A percentile compares a stretch with the other conserved stretches of the same genome.
These are phyloP conservation scores for Rallus limicola DNA, from an alignment of 2,113 vertebrate species.

Conservation along the genomic window DNA sequence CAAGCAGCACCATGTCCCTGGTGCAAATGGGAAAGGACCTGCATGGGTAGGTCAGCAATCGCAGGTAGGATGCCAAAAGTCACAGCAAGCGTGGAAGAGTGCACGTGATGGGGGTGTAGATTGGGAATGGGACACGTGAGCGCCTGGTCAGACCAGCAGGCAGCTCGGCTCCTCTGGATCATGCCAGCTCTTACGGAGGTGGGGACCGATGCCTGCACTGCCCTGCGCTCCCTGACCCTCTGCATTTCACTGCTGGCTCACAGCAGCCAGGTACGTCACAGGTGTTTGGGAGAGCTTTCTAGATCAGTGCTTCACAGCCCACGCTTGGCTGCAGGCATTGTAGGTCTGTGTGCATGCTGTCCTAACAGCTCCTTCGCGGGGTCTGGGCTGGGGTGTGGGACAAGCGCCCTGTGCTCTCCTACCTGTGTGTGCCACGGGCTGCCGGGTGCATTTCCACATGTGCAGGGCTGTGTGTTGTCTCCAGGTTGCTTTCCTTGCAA, in stretches of 20 bases:
- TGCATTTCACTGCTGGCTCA: accelerated
- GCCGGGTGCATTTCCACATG: neutral
- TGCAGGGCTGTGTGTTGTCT: accelerated
- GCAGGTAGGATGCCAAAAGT: neutral
- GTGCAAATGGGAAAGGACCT: neutral
- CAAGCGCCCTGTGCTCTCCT: neutral
- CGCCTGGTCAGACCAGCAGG: neutral
- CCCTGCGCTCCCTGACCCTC: neutral
- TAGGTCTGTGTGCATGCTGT: neutral
- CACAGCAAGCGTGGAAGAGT: neutral
- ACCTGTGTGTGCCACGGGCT: neutral
- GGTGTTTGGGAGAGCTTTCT: neutral
- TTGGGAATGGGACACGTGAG: neutral
- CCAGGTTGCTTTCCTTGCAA: neutral
- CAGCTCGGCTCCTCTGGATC: neutral
- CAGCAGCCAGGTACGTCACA: neutral
- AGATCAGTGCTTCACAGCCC: neutral
- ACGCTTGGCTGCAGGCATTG: neutral
- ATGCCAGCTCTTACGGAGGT: accelerated
- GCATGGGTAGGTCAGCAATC: neutral
- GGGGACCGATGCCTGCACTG: accelerated
- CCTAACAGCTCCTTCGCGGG: neutral
- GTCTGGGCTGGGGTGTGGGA: neutral
- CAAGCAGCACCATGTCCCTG: neutral
- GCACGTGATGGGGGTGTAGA: neutral